Evolutionary conservation across 2,797 vertebrate genomes (phyloP), one percentile per base, ranked within the genome.

Genomic region (Onychomys arenicola): DNA sequence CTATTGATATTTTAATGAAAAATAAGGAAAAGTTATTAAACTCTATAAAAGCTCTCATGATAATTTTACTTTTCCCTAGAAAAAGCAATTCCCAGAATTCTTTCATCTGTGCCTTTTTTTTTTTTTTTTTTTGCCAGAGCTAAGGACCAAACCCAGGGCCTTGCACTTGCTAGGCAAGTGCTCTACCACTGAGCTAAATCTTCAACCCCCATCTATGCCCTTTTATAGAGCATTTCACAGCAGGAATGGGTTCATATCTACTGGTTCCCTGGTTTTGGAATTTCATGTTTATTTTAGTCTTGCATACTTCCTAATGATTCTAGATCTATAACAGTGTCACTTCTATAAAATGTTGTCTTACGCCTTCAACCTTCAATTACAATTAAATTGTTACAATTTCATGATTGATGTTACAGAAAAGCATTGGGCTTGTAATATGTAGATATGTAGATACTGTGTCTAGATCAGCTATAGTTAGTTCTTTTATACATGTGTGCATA

Each of bases 1-100:
- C 29, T 91, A 95, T 80, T 73, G 90, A 95, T 96, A 37, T 97
- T 96, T 97, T 73, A 89, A 65, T 96, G 94, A 91, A 71, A 91
- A 57, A 75, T 93, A 78, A 97, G 88, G 17, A 96, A 96, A 92
- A 96, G 65, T 76, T 96, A 46, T 6, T 16, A 91, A 94, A 67
- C 65, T 10, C 34, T 97, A 75, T 86, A 95, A 96, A 97, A 96
- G 61, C 1, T 46, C 29, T 55, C 7, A 83, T 67, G 61, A 93
- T 14, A 40, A 90, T 89, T 93, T 23, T 67, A 0, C 29, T n/a
- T 93, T 92, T 32, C 65, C 32, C 93, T 82, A 95, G 21, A 37
- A 93, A 59, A 96, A 49, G 46, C 23, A 95, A 6, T 37, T 86
- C 25, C 90, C 75, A 55, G 27, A 34, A 93, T 90, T 71, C 34